Percentiles rank a stretch among this genome's conserved stretches.
These are phyloP conservation scores for Tachuris rubrigastra DNA, from an alignment of 2,113 vertebrate species.

Conservation along the genomic window DNA sequence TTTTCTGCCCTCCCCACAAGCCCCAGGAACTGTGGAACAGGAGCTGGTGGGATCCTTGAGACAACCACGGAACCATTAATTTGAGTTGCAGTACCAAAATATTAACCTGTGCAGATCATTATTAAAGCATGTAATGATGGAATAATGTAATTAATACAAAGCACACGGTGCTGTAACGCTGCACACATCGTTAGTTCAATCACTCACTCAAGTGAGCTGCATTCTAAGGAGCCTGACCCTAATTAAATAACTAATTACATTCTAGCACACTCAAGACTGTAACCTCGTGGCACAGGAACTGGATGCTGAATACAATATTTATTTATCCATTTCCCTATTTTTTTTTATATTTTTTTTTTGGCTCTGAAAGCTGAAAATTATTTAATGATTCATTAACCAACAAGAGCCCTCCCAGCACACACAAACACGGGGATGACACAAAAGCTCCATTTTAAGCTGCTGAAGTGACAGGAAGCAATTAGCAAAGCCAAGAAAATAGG, in stretches of 20 bases:
- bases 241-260: constrained; percentile 56
- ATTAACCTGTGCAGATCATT: not conserved
- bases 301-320: not conserved
- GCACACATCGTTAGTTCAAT: constrained; percentile 15
- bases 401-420: not conserved
- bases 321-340: not conserved
- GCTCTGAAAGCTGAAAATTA: constrained; percentile 19
- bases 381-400: constrained; percentile 37
- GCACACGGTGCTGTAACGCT: constrained; percentile 24
- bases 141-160: constrained; percentile 37
- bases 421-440: not conserved
- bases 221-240: constrained; percentile 40
- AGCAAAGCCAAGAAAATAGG: not conserved
- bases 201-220: constrained; percentile 26
- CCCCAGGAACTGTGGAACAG: accelerated
- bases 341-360: not conserved
- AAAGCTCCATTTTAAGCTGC: not conserved
- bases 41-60: not conserved
- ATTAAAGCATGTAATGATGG: not conserved
- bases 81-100: not conserved
- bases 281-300: not conserved
- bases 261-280: not conserved
- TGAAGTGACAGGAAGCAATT: not conserved
- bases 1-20: not conserved
- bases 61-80: not conserved